These are phyloP conservation scores for Nyctibius grandis DNA, from an alignment of 2,797 vertebrate genomes.

Conservation along the genomic window DNA sequence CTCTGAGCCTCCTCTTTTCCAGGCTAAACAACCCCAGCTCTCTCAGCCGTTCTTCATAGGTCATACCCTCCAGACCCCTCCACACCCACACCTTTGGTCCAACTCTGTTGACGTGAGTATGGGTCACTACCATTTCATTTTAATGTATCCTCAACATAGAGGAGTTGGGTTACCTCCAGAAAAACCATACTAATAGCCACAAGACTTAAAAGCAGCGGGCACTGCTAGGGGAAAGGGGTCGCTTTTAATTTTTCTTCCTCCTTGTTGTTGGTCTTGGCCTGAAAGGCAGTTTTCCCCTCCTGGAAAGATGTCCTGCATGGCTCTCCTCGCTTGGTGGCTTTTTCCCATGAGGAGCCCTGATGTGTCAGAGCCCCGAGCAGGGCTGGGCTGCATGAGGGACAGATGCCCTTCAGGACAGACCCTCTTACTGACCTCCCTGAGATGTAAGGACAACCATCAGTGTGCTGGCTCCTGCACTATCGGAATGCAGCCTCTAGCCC, in stretches of 20 bases:
- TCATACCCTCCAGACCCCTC: too few species aligned
- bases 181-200: neutral
- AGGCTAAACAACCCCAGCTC: too few species aligned
- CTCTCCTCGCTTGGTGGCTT: neutral
- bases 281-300: neutral
- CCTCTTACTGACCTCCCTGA: neutral
- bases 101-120: neutral
- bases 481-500: neutral
- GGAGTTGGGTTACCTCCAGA: neutral
- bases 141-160: neutral
- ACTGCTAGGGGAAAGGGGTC: rapidly evolving
- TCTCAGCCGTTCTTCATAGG: too few species aligned
- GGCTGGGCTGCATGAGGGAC: neutral
- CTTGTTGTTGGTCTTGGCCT: neutral
- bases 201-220: neutral
- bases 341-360: neutral
- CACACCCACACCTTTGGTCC: neutral
- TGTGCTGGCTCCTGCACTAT: neutral
- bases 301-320: neutral
- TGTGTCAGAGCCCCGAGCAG: rapidly evolving
- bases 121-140: neutral
- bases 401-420: neutral
- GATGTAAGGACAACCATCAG: neutral
- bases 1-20: too few species aligned
- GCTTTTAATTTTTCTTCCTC: neutral